These are phyloP conservation scores for Maniola hyperantus DNA, from an alignment of 2,888 invertebrate genomes.

Conservation along the genomic window DNA sequence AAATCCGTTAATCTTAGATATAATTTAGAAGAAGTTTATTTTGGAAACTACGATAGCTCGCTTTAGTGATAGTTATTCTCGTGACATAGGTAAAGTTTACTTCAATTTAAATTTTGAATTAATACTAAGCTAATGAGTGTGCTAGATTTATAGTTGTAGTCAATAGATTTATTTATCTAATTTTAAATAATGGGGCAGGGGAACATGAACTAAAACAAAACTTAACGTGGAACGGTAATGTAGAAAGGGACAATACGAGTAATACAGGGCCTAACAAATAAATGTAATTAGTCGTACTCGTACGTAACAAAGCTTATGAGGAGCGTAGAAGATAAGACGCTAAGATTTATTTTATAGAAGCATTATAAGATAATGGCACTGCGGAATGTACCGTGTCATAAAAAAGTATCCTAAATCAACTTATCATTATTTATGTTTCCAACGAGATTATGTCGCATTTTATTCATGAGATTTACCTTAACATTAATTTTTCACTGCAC, in stretches of 20 bases:
- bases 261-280: slow-evolving; percentile 23
- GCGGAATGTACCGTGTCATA: slow-evolving; percentile 79
- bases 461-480: slow-evolving; percentile 58
- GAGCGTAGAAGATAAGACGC: slow-evolving; percentile 64
- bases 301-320: slow-evolving; percentile 29
- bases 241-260: slow-evolving; percentile 8
- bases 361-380: slow-evolving; percentile 77
- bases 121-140: slow-evolving; percentile 73
- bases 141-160: slow-evolving; percentile 65
- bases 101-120: slow-evolving; percentile 71
- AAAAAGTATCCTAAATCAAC: slow-evolving; percentile 77
- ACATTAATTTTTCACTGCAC: slow-evolving; percentile 59
- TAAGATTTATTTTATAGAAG: slow-evolving; percentile 68
- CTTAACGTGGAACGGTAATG: slow-evolving; percentile 1
- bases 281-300: slow-evolving; percentile 23
- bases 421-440: slow-evolving; percentile 69
- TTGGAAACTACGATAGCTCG: slow-evolving; percentile 73
- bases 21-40: slow-evolving; percentile 78
- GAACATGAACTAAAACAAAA: slow-evolving; percentile 24
- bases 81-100: slow-evolving; percentile 64
- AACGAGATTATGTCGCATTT: slow-evolving; percentile 76
- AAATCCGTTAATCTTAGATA: slow-evolving; percentile 69
- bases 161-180: slow-evolving; percentile 53
- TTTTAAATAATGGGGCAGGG: slow-evolving; percentile 38
- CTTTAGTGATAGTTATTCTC: slow-evolving; percentile 64